Evolutionary conservation across 2,797 vertebrate species (phyloP).

Genomic region (Loriculus beryllinus): DNA sequence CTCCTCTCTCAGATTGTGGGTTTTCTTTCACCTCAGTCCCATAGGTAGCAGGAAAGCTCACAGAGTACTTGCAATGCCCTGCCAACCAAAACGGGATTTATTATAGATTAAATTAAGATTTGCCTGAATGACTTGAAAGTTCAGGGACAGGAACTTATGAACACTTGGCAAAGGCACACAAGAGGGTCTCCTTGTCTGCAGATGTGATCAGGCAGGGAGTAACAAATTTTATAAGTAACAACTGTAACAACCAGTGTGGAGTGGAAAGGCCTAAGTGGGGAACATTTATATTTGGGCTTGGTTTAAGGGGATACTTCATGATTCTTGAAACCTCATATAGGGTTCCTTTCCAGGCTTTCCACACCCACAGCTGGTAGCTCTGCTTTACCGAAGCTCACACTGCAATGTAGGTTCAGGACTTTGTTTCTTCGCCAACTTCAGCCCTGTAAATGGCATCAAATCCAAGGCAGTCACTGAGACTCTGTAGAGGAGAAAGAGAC

Average conservation of each 20-base stretch:
- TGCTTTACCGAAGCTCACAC: background rate
- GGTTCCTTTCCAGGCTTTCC: background rate
- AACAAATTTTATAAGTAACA: background rate
- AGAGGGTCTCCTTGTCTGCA: background rate
- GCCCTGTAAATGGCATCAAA: background rate
- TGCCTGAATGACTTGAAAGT: conserved; percentile 4
- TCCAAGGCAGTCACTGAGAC: background rate
- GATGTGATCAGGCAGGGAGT: background rate
- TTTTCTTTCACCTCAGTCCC: conserved; percentile 12
- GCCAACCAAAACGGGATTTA: conserved; percentile 24
- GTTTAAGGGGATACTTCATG: background rate
- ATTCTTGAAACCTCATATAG: background rate
- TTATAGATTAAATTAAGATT: conserved; percentile 15
- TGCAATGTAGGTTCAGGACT: background rate
- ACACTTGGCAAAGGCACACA: background rate
- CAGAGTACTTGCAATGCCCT: background rate
- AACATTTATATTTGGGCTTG: background rate
- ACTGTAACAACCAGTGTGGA: background rate
- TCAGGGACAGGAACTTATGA: background rate
- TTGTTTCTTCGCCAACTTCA: background rate
- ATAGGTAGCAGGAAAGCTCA: background rate
- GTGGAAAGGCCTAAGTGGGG: background rate
- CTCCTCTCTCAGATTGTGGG: background rate
- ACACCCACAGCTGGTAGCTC: background rate
- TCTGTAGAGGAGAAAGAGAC: background rate